Conservation (phyloP, 2,113 vertebrate species). For the Melospiza georgiana region DNA sequence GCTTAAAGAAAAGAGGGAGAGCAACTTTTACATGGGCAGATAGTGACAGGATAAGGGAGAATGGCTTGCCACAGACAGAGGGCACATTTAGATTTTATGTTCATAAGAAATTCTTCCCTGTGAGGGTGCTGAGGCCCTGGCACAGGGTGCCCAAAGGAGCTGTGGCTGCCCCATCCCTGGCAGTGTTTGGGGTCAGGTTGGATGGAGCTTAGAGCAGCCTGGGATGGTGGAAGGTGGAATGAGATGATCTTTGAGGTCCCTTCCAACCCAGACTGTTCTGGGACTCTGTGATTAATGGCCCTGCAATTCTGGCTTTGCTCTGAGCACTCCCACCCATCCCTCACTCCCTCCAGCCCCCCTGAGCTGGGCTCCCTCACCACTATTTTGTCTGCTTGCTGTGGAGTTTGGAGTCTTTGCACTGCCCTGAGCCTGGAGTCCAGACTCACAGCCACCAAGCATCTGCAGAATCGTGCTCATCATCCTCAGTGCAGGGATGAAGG, state of each 20-base stretch:
- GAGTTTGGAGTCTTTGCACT: not conserved
- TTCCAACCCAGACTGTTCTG: not conserved
- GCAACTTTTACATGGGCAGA: not conserved
- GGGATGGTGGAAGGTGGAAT: not conserved
- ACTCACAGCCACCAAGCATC: not conserved
- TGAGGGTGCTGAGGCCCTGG: not conserved
- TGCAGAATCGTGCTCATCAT: not conserved
- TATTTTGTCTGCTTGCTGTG: not conserved
- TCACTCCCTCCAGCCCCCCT: fast-evolving
- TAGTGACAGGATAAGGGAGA: not conserved
- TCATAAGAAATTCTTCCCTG: not conserved
- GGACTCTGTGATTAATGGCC: not conserved
- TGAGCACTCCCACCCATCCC: not conserved
- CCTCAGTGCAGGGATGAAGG: not conserved
- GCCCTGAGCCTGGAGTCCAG: not conserved
- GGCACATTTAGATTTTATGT: too few relatives aligned
- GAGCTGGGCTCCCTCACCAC: not conserved
- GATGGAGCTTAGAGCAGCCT: too few relatives aligned
- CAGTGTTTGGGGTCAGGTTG: not conserved
- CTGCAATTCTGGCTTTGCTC: not conserved
- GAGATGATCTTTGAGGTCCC: not conserved
- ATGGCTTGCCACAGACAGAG: not conserved
- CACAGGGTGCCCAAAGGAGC: not conserved
- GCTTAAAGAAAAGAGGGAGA: not conserved
- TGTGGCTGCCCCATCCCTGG: not conserved